A percentile compares a stretch with the other conserved stretches of the same genome.
These are phyloP conservation scores for Chaetura pelagica DNA, from an alignment of 2,113 vertebrate genomes.

Conservation along the genomic window DNA sequence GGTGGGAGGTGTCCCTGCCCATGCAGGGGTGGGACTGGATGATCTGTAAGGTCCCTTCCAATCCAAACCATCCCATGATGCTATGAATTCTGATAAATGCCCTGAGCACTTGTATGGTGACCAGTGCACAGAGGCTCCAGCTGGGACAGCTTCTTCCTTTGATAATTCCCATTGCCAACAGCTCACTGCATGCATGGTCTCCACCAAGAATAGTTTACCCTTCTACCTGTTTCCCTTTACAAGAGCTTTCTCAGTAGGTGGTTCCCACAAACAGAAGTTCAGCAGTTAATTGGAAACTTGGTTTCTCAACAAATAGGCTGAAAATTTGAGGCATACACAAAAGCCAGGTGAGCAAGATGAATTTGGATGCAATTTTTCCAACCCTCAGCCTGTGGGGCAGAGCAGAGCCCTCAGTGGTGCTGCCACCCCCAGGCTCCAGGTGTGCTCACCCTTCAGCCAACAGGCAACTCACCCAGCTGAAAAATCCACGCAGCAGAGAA, in stretches of 20 bases:
- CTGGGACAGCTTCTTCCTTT: neutral
- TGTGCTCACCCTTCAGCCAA: neutral
- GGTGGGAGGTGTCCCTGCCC: too few species aligned
- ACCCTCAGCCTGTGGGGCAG: neutral
- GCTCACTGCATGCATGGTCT: fast-evolving
- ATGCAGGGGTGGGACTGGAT: too few species aligned
- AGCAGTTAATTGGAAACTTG: neutral
- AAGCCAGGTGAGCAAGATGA: neutral
- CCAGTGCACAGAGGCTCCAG: neutral
- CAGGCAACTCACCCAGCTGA: neutral
- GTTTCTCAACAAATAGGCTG: fast-evolving
- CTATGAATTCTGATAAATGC: neutral
- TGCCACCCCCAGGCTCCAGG: neutral
- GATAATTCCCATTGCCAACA: fast-evolving
- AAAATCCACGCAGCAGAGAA: neutral
- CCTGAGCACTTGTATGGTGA: neutral
- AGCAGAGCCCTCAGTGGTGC: neutral
- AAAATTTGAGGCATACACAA: fast-evolving
- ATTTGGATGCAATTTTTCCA: neutral
- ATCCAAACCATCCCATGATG: too few species aligned
- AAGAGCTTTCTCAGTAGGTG: neutral
- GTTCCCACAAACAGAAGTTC: neutral
- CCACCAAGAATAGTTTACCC: neutral
- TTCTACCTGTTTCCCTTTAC: neutral
- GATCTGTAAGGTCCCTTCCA: too few species aligned